phyloP scores from a whole-genome alignment of 1,140 invertebrate genomes.

The Halesus radiatus region DNA sequence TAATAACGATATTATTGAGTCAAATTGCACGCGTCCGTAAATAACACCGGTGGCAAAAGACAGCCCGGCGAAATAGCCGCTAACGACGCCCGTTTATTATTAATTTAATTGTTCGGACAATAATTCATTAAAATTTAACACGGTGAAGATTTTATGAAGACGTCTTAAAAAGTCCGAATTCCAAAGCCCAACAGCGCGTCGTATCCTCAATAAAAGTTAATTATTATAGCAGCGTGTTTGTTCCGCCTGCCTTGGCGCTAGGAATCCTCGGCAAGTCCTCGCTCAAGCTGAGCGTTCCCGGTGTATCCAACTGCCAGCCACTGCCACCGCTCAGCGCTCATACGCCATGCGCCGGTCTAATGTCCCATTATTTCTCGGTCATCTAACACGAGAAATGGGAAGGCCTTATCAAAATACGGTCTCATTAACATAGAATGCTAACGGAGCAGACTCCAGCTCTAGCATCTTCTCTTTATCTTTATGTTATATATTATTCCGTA shows the following conservation, averaged over 20 bases:
- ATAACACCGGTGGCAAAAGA: background rate
- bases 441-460: no score
- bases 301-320: no score
- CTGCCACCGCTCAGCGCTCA: background rate
- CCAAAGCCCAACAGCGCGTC: slow-evolving; percentile 24
- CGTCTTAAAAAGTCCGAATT: slow-evolving; percentile 19
- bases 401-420: background rate
- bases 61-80: background rate
- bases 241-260: slow-evolving; percentile 15
- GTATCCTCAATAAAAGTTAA: slow-evolving; percentile 41
- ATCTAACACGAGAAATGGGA: slow-evolving; percentile 20
- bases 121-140: background rate
- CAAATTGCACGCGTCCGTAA: background rate
- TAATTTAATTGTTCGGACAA: background rate
- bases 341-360: no score
- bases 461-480: no score
- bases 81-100: background rate
- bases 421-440: background rate
- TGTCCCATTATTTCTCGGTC: slow-evolving; percentile 13
- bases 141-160: slow-evolving; percentile 6
- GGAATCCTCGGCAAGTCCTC: slow-evolving; percentile 7
- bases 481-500: background rate
- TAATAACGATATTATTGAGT: background rate
- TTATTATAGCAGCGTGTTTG: slow-evolving; percentile 26
- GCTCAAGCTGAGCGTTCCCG: background rate